These are phyloP conservation scores for Eurois occulta DNA, from an alignment of 2,888 invertebrate genomes.

Conservation along the genomic window DNA sequence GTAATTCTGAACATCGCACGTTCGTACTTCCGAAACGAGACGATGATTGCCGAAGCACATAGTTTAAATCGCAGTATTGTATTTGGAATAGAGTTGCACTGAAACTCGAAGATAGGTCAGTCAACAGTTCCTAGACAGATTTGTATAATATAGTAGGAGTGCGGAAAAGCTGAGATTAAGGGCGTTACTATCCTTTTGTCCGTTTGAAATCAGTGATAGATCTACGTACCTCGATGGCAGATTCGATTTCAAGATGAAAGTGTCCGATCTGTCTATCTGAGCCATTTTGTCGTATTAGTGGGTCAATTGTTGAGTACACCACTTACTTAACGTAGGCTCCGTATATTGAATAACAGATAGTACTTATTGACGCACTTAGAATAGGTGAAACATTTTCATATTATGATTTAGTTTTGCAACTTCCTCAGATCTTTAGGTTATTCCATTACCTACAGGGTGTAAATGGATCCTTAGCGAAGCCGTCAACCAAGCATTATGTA, in stretches of 20 bases:
- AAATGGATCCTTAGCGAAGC: too few relatives aligned
- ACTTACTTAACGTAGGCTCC: background rate
- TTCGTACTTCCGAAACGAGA: background rate
- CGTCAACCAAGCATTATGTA: too few relatives aligned
- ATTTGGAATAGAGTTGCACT: background rate
- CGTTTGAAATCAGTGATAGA: constrained; percentile 28
- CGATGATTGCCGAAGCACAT: background rate
- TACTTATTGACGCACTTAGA: background rate
- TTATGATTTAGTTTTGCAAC: background rate
- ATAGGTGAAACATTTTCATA: background rate
- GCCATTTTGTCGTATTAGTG: background rate
- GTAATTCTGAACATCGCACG: background rate
- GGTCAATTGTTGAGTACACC: background rate
- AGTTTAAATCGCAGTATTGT: background rate
- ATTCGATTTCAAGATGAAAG: constrained; percentile 41
- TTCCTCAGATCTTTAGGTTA: too few relatives aligned
- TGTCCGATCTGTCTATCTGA: background rate
- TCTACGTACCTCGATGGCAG: background rate
- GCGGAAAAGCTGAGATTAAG: constrained; percentile 16
- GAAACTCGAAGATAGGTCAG: constrained; percentile 2
- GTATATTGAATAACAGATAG: background rate
- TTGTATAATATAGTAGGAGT: background rate
- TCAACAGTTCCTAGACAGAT: background rate
- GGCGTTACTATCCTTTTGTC: constrained; percentile 25
- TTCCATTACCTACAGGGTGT: too few relatives aligned